Base-by-base conservation (phyloP, 1,140 invertebrate species). In the Papilio machaon region DNA sequence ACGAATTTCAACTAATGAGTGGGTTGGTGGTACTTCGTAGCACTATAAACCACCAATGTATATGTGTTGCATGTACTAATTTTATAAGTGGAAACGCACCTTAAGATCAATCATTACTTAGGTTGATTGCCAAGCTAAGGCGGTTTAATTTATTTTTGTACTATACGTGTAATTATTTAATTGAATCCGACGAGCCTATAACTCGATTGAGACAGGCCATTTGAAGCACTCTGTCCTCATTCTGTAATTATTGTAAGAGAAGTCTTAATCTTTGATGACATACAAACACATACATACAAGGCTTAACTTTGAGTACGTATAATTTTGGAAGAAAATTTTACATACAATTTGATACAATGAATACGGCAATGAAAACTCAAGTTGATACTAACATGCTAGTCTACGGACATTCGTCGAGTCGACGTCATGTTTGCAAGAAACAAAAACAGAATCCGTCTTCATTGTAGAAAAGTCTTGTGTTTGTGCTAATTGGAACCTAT, bases 401-500 rank as follows among this genome's bases (percentile, higher is more conserved):
- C 0, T 60, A 17, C 35, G 1, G 4, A 60, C 43, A n/a, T 74
- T 54, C 11, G 30, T 77, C 30, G 52, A 19, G 49, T 77, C 52
- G 54, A 54, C 23, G 73, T 46, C n/a, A 49, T 73, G 70, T 47
- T 43, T 30, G 23, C 67, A 46, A 79, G 17, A 78, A 46, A 78
- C 43, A 64, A 47, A 23, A 76, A 83, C 47, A 80, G 75, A 80
- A 82, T 67, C 74, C 76, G 75, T 80, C 23, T 83, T 75, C 54
- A 80, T 73, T 73, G 79, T 73, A 83, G 82, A 73, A 80, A 83
- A 80, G 58, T 47, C 79, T 78, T 58, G 38, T 81, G 67, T 77
- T 80, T 74, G 82, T 60, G 46, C 82, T 83, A 83, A 83, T 83
- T 83, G 82, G 82, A 70, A 17, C 54, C 64, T 78, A 80, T 52